These are phyloP conservation scores for Halcyon malimbica DNA, from an alignment of 2,113 vertebrate species.

Conservation along the genomic window DNA sequence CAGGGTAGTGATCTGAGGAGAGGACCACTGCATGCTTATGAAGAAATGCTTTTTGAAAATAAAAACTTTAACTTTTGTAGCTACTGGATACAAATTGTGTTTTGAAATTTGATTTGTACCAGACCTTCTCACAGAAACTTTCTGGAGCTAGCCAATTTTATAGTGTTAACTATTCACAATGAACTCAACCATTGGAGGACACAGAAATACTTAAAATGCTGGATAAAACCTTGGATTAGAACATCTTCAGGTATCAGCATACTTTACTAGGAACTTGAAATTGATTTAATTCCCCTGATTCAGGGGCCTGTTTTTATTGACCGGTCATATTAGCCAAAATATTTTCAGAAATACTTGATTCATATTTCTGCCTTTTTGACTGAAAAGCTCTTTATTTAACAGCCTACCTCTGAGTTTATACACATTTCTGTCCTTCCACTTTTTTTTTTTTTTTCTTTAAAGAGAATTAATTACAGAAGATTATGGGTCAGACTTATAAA, in stretches of 20 bases:
- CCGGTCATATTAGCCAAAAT: neutral
- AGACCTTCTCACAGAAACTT: neutral
- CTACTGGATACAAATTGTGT: neutral
- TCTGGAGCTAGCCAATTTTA: neutral
- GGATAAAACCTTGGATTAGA: neutral
- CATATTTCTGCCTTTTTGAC: neutral
- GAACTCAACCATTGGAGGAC: neutral
- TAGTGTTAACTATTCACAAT: neutral
- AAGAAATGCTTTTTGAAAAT: neutral
- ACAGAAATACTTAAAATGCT: neutral
- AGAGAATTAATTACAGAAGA: conserved; percentile 14
- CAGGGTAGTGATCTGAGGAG: neutral
- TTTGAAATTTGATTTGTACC: neutral
- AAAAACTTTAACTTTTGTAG: neutral
- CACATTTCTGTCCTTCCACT: neutral
- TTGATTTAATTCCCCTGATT: neutral
- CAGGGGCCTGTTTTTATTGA: neutral
- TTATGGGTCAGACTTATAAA: neutral
- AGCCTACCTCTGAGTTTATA: neutral
- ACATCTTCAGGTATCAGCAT: neutral
- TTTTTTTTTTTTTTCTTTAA: neutral
- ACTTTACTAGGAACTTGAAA: neutral
- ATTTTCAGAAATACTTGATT: neutral
- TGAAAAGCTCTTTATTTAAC: neutral
- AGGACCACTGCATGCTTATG: neutral